Evolutionary conservation across 2,888 invertebrate genomes (phyloP).

Genomic region (Sthenelais limicola): DNA sequence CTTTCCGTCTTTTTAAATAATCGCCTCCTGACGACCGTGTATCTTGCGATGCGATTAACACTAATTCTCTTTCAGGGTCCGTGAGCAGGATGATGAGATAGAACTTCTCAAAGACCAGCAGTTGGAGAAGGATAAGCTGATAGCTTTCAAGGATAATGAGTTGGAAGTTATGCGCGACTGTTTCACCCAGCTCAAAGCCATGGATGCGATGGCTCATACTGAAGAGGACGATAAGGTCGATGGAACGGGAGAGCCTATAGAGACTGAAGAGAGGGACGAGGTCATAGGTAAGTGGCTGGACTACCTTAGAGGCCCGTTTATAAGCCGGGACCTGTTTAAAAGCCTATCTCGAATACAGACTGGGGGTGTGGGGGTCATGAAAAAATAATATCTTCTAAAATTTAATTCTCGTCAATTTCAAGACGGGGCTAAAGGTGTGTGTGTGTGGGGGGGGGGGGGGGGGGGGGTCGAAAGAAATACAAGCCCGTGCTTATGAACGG

Average conservation of each 20-base stretch:
- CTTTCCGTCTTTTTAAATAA: background rate
- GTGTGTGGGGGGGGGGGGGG: too few species aligned
- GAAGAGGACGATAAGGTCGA: conserved; percentile 48
- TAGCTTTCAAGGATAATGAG: conserved; percentile 67
- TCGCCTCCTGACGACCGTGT: background rate
- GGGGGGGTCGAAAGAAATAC: too few species aligned
- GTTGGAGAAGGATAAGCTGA: conserved; percentile 61
- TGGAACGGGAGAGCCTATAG: conserved; percentile 34
- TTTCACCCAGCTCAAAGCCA: conserved; percentile 66
- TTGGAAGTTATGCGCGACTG: conserved; percentile 67
- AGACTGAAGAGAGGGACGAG: background rate
- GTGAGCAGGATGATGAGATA: conserved; percentile 60
- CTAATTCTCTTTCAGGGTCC: conserved; percentile 59
- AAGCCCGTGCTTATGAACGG: background rate
- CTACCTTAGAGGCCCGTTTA: too few species aligned
- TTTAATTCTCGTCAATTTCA: too few species aligned
- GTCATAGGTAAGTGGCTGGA: background rate
- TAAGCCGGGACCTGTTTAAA: too few species aligned
- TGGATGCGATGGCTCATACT: conserved; percentile 56
- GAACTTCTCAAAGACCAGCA: conserved; percentile 56
- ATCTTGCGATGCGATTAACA: too few species aligned
- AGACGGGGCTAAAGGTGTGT: background rate
- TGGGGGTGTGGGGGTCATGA: too few species aligned
- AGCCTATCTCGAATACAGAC: too few species aligned
- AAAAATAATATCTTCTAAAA: too few species aligned